Conservation (phyloP, 2,888 invertebrate species). For the Hirtodrosophila alboralis region DNA sequence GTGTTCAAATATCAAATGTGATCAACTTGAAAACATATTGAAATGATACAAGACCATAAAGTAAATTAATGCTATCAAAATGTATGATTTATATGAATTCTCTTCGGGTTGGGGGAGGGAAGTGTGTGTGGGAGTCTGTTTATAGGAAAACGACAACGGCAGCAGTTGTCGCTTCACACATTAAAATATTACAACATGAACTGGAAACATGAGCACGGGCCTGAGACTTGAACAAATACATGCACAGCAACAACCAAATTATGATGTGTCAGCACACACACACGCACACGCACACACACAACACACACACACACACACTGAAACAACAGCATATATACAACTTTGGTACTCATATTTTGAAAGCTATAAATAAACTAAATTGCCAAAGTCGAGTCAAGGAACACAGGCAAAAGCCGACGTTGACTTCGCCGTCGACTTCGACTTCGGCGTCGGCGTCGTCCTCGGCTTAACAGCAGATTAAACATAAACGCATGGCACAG, state of each 20-base stretch:
- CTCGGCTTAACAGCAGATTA: slow-evolving; percentile 71
- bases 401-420: slow-evolving; percentile 23
- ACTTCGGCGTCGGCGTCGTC: slow-evolving; percentile 14
- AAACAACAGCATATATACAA: slow-evolving; percentile 27
- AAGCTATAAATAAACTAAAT: slow-evolving; percentile 75
- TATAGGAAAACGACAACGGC: slow-evolving; percentile 68
- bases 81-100: slow-evolving; percentile 69
- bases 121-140: slow-evolving; percentile 21
- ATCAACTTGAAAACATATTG: slow-evolving; percentile 64
- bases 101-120: slow-evolving; percentile 9
- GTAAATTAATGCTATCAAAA: slow-evolving; percentile 65
- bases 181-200: slow-evolving; percentile 79
- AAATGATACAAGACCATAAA: slow-evolving; percentile 57
- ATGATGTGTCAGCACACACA: slow-evolving; percentile 69
- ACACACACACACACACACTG: slow-evolving; percentile 26
- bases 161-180: slow-evolving; percentile 78
- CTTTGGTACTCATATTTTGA: slow-evolving; percentile 68
- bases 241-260: slow-evolving; percentile 57
- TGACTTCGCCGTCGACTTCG: slow-evolving; percentile 6
- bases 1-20: slow-evolving; percentile 35
- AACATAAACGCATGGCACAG: slow-evolving; percentile 46
- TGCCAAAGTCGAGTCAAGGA: slow-evolving; percentile 58
- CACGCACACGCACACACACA: slow-evolving; percentile 23
- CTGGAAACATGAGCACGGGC: slow-evolving; percentile 69
- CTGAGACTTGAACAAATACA: slow-evolving; percentile 27